These are phyloP conservation scores for Gymnosoma rotundatum DNA, from an alignment of 2,888 invertebrate genomes.

Conservation along the genomic window DNA sequence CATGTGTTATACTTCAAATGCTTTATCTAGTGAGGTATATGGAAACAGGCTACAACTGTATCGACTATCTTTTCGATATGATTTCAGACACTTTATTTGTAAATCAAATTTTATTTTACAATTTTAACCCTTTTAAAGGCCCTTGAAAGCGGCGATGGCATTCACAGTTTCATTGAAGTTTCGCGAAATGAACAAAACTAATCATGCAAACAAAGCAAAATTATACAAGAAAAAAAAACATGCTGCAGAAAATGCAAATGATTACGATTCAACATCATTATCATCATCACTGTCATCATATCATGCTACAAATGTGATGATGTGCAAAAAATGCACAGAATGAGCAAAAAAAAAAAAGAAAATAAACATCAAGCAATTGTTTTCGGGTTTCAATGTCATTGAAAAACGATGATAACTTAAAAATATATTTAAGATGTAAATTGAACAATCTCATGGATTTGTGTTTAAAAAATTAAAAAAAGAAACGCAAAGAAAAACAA, in stretches of 20 bases:
- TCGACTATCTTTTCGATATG: not conserved
- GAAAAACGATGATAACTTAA: constrained; percentile 52
- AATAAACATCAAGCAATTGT: constrained; percentile 52
- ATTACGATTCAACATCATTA: constrained; percentile 8
- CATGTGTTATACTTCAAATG: too few species aligned
- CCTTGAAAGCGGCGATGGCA: not conserved
- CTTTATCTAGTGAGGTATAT: too few species aligned
- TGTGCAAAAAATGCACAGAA: constrained; percentile 25
- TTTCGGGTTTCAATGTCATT: constrained; percentile 68
- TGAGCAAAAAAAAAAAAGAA: not conserved
- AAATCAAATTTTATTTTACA: not conserved
- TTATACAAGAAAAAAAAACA: not conserved
- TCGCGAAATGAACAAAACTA: not conserved
- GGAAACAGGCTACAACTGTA: too few species aligned
- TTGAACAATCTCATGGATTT: constrained; percentile 17
- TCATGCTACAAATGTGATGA: constrained; percentile 50
- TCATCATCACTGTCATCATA: constrained; percentile 1
- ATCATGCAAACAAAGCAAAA: constrained; percentile 24
- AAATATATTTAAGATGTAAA: constrained; percentile 4
- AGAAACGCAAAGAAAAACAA: not conserved
- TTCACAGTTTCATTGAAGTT: not conserved
- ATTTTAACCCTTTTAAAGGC: not conserved
- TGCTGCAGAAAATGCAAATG: constrained; percentile 10
- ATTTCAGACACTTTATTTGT: too few species aligned
- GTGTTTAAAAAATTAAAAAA: constrained; percentile 10